These are phyloP conservation scores for Criorhina ranunculi DNA, from an alignment of 2,888 invertebrate genomes.

Conservation along the genomic window DNA sequence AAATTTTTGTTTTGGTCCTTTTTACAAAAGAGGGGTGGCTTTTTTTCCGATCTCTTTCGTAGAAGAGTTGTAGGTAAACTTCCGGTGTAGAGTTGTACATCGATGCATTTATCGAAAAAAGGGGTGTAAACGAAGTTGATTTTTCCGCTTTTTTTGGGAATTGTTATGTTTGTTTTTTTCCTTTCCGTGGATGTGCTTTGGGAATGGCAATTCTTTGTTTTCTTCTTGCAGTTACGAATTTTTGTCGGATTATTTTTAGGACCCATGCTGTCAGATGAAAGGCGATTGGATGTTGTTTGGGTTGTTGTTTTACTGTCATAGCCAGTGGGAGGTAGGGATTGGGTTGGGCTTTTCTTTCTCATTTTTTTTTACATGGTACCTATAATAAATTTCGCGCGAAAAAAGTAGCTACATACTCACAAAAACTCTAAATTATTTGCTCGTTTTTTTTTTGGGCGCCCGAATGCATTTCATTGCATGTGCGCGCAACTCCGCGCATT, in stretches of 20 bases:
- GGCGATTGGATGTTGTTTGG: conserved; percentile 67
- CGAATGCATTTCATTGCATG: conserved; percentile 64
- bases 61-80: conserved; percentile 71
- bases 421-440: conserved; percentile 68
- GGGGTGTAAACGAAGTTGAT: conserved; percentile 79
- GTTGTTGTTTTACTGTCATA: conserved; percentile 21
- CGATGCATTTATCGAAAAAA: conserved; percentile 76
- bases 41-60: conserved; percentile 69
- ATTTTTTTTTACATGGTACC: conserved; percentile 12
- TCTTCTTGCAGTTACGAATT: conserved; percentile 67
- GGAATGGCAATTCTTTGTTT: conserved; percentile 73
- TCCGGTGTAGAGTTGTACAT: conserved; percentile 70
- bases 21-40: conserved; percentile 76
- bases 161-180: conserved; percentile 48
- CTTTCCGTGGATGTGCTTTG: conserved; percentile 45
- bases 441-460: conserved; percentile 44
- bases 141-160: conserved; percentile 60
- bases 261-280: conserved; percentile 68
- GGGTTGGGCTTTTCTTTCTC: background rate
- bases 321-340: conserved; percentile 1
- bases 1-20: conserved; percentile 67
- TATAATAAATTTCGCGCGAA: conserved; percentile 59
- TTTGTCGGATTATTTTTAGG: conserved; percentile 73
- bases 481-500: conserved; percentile 71
- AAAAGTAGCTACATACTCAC: conserved; percentile 47